Percentiles rank a stretch among this genome's conserved stretches.
phyloP scores from a whole-genome alignment of 2,113 vertebrate genomes.

The Corynorhinus townsendii region DNA sequence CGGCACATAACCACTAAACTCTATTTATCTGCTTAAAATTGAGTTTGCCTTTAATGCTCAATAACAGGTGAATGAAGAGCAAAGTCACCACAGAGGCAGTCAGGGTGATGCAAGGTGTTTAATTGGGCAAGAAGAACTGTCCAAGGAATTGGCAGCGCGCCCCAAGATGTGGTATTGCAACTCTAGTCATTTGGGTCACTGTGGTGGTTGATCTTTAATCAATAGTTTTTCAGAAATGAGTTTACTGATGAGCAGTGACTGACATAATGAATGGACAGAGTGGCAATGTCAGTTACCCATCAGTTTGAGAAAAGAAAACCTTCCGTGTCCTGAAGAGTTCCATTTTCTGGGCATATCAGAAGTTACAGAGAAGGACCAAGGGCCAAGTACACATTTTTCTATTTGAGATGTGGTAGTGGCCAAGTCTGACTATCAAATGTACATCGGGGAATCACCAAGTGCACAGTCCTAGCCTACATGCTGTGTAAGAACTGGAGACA shows the following conservation, averaged over 20 bases:
- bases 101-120: neutral
- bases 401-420: neutral
- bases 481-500: neutral
- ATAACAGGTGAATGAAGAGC: conserved; percentile 48
- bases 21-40: conserved; percentile 78
- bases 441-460: neutral
- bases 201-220: conserved; percentile 3
- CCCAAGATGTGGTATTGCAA: neutral
- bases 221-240: neutral
- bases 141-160: conserved; percentile 34
- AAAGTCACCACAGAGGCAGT: neutral
- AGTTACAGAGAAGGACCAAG: neutral
- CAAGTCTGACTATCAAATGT: neutral
- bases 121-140: conserved; percentile 42
- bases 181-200: neutral
- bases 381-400: neutral
- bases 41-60: conserved; percentile 75
- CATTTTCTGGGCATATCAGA: neutral
- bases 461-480: neutral
- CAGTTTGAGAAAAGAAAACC: neutral
- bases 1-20: conserved; percentile 72
- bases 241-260: neutral
- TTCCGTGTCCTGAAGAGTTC: neutral
- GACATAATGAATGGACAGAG: neutral
- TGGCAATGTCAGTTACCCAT: neutral